phyloP scores from a whole-genome alignment of 1,140 invertebrate species.

The Drosophila pachea region DNA sequence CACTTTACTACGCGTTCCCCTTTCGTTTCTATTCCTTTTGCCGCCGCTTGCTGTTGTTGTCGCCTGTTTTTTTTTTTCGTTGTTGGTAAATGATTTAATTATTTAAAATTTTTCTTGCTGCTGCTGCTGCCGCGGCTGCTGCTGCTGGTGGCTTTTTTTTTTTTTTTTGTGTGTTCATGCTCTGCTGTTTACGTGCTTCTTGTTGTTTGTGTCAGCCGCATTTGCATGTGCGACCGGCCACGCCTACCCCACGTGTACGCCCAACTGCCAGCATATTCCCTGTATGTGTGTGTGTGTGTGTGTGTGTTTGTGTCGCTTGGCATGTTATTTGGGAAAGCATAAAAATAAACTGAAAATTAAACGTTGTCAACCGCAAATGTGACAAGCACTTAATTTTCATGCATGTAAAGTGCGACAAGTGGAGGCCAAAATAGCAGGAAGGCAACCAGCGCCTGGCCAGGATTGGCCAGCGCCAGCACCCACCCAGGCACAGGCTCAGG shows the following conservation, averaged over 20 bases:
- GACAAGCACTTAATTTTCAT: constrained; percentile 73
- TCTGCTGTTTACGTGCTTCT: constrained; percentile 21
- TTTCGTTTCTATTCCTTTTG: constrained; percentile 55
- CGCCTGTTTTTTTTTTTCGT: constrained; percentile 30
- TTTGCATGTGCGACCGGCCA: constrained; percentile 34
- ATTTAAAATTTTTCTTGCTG: constrained; percentile 44
- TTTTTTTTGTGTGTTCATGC: constrained; percentile 26
- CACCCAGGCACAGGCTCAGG: neutral
- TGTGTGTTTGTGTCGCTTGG: constrained; percentile 20
- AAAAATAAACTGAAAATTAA: constrained; percentile 65
- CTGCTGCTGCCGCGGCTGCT: too few relatives aligned
- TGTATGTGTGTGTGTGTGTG: neutral
- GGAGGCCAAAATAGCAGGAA: constrained; percentile 37
- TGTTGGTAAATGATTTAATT: constrained; percentile 69
- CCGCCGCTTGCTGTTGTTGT: constrained; percentile 4
- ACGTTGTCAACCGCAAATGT: constrained; percentile 69
- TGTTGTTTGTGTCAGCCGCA: constrained; percentile 25
- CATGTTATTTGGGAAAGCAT: constrained; percentile 50
- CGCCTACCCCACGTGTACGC: neutral
- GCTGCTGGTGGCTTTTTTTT: too few relatives aligned
- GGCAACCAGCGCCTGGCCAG: constrained; percentile 25
- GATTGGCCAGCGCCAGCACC: constrained; percentile 32
- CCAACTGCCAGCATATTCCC: neutral
- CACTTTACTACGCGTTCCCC: constrained; percentile 67
- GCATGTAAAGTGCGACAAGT: constrained; percentile 65